phyloP scores from a whole-genome alignment of 2,113 vertebrate species.

The Hemibagrus wyckioides region DNA sequence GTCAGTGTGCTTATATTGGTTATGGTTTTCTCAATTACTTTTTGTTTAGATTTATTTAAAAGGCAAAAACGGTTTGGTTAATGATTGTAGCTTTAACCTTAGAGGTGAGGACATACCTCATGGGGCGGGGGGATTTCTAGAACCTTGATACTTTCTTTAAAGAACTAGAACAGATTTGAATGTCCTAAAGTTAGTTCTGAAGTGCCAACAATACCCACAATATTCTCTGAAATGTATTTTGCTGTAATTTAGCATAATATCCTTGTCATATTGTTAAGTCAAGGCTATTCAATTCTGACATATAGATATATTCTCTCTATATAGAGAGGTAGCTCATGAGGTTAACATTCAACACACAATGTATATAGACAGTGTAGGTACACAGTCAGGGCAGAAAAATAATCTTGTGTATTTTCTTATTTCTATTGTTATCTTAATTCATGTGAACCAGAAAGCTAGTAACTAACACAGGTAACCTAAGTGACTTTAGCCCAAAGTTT shows the following conservation, averaged over 20 bases:
- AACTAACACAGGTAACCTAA: no score
- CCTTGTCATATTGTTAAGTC: no score
- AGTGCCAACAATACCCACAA: no score
- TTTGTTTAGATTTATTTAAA: not conserved
- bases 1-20: slow-evolving; percentile 64
- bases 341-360: not conserved
- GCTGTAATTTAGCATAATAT: no score
- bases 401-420: not conserved
- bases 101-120: not conserved
- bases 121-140: not conserved
- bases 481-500: no score
- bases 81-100: not conserved
- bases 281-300: not conserved
- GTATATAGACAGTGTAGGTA: not conserved
- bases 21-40: slow-evolving; percentile 22
- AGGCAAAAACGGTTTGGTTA: not conserved
- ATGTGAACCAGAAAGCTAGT: no score
- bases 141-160: not conserved
- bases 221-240: no score
- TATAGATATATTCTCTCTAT: not conserved
- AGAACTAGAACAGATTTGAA: not conserved
- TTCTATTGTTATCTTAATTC: no score
- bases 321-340: not conserved
- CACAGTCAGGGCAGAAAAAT: not conserved
- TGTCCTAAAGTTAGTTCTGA: no score